Evolutionary conservation across 2,888 invertebrate genomes (phyloP), one percentile per base, ranked within the genome.

Genomic region (Argynnis bischoffii): DNA sequence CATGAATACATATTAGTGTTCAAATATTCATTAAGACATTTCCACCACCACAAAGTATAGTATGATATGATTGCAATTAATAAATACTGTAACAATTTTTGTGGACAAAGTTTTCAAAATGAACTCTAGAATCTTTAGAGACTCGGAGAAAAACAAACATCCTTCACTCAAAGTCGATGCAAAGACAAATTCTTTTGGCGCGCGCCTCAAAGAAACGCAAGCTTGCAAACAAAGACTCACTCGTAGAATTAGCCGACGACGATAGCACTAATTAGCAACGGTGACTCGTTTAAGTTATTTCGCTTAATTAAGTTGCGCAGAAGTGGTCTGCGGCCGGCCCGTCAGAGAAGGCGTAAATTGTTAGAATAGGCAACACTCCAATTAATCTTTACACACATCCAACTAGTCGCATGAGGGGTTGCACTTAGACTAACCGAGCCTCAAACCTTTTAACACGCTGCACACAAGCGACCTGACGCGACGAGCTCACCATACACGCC

Each of bases 331-430:
- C 85, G 89, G 88, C 88, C 86, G 88, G 89, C 86, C 89, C 85
- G 86, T 80, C 81, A 81, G 83, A 79, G 83, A 89, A 89, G 89
- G 88, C 86, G 89, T 86, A 89, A 90, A 89, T 89, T 90, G 90
- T 91, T 89, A 89, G 90, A 86, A 89, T 83, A 83, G 86, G 87
- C 84, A 86, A 85, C 90, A 89, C 92, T 92, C 92, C 92, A 92
- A 92, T 92, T 92, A 92, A 92, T 92, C 91, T 92, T 92, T 92
- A 90, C 90, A 91, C 90, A 91, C 91, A 90, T 90, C 88, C 87
- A 87, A 85, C 90, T 90, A 89, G 88, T 86, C 84, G 84, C 86
- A 82, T 75, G 85, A 88, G 89, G 85, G 88, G 80, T 81, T 75
- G 85, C 88, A 88, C 90, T 90, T 89, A 87, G 84, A 84, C 84